Percentiles rank a stretch among this genome's conserved stretches.
Evolutionary conservation across 2,888 invertebrate species (phyloP).

Genomic region (Nasonovia ribisnigri): DNA sequence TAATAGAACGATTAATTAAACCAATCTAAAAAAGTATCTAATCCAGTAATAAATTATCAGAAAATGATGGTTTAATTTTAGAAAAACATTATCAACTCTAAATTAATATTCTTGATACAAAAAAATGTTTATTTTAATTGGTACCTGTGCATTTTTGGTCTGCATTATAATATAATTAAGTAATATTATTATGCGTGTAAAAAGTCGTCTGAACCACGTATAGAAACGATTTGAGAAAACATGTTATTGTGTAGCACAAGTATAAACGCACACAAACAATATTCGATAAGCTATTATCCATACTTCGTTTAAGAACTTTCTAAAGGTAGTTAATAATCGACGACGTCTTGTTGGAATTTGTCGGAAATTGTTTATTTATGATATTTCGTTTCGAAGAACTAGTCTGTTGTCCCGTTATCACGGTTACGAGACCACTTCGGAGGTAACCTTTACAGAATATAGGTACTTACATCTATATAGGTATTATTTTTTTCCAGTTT

Average conservation of each 20-base stretch:
- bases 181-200: neutral
- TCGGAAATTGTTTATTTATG: slow-evolving; percentile 39
- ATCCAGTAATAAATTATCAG: neutral
- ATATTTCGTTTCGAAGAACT: slow-evolving; percentile 27
- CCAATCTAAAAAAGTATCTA: neutral
- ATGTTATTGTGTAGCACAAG: neutral
- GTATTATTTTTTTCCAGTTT: slow-evolving; percentile 44
- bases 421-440: slow-evolving; percentile 51
- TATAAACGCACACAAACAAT: neutral
- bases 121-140: neutral
- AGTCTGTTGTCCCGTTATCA: slow-evolving; percentile 62
- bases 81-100: neutral
- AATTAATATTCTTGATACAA: neutral
- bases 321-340: neutral
- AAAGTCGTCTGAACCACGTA: neutral
- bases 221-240: neutral
- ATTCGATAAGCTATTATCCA: neutral
- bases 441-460: slow-evolving; percentile 17
- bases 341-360: slow-evolving; percentile 32
- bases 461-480: neutral
- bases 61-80: neutral
- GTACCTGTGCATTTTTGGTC: neutral
- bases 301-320: slow-evolving; percentile 1
- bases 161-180: neutral
- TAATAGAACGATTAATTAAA: neutral